Conservation (phyloP, 2,888 invertebrate species). For the Aphodius sticticus region DNA sequence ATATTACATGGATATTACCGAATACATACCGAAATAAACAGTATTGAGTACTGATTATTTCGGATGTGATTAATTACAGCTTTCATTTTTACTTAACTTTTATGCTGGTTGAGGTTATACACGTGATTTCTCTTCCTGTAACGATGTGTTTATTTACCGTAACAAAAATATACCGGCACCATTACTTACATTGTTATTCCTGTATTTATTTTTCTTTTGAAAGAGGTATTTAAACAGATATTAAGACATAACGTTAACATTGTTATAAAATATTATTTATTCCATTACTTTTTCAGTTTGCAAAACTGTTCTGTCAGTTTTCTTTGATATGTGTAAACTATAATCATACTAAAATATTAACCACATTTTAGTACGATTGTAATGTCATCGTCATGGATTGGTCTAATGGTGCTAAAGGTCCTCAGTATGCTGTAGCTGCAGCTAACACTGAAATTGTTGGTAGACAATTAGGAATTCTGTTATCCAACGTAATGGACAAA, state of each 20-base stretch:
- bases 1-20: too few relatives aligned
- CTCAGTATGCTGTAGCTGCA: constrained; percentile 65
- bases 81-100: not conserved
- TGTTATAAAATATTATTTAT: not conserved
- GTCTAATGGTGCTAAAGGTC: constrained; percentile 65
- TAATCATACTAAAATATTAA: not conserved
- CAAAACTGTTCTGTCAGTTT: too few relatives aligned
- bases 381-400: constrained; percentile 67
- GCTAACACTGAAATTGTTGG: constrained; percentile 69
- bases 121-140: not conserved
- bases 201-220: not conserved
- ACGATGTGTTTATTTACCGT: not conserved
- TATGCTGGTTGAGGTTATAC: not conserved
- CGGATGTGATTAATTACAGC: too few relatives aligned
- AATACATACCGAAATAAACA: too few relatives aligned
- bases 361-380: constrained; percentile 60
- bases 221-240: not conserved
- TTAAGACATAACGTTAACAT: too few relatives aligned
- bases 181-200: not conserved
- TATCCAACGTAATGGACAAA: constrained; percentile 60
- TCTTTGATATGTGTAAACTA: too few relatives aligned
- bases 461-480: constrained; percentile 64
- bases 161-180: not conserved
- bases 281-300: too few relatives aligned
- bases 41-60: too few relatives aligned